Percentiles rank a stretch among this genome's conserved stretches.
Conservation (phyloP, 2,888 invertebrate genomes). For the Spodoptera exigua region DNA sequence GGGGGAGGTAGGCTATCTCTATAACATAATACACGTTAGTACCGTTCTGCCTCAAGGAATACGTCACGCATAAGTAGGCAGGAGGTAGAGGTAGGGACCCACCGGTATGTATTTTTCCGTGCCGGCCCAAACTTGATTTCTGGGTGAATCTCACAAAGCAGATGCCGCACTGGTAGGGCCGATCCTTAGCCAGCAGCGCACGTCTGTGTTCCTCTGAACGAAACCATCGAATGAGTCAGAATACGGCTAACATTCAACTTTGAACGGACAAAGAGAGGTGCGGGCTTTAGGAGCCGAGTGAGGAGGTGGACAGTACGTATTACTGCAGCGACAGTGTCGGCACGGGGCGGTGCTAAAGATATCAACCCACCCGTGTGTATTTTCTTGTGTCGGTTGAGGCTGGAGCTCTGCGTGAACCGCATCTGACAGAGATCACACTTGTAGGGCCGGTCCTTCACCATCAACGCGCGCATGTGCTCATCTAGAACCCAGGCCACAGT, state of each 20-base stretch:
- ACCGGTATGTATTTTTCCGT: slow-evolving; percentile 91
- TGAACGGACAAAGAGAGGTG: slow-evolving; percentile 53
- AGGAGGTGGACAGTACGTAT: slow-evolving; percentile 50
- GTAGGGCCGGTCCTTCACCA: slow-evolving; percentile 90
- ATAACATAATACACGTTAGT: slow-evolving; percentile 67
- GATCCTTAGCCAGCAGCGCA: slow-evolving; percentile 85
- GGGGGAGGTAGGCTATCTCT: slow-evolving; percentile 84
- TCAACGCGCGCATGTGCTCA: slow-evolving; percentile 88
- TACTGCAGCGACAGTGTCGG: slow-evolving; percentile 64
- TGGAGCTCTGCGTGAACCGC: slow-evolving; percentile 92
- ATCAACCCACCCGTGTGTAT: slow-evolving; percentile 90
- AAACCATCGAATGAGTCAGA: slow-evolving; percentile 78
- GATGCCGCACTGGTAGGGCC: slow-evolving; percentile 91
- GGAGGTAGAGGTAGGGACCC: slow-evolving; percentile 75
- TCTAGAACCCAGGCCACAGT: slow-evolving; percentile 85
- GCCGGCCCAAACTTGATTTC: slow-evolving; percentile 91
- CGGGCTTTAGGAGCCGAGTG: slow-evolving; percentile 64
- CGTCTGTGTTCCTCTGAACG: slow-evolving; percentile 86
- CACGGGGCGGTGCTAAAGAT: slow-evolving; percentile 72
- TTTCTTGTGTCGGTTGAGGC: slow-evolving; percentile 92
- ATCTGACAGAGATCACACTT: slow-evolving; percentile 92
- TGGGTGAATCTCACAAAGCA: slow-evolving; percentile 92
- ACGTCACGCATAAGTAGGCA: slow-evolving; percentile 79
- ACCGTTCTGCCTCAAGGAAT: slow-evolving; percentile 83
- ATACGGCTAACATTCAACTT: slow-evolving; percentile 61